Evolutionary conservation across 2,888 invertebrate species (phyloP).

Genomic region (Tetragonisca angustula): DNA sequence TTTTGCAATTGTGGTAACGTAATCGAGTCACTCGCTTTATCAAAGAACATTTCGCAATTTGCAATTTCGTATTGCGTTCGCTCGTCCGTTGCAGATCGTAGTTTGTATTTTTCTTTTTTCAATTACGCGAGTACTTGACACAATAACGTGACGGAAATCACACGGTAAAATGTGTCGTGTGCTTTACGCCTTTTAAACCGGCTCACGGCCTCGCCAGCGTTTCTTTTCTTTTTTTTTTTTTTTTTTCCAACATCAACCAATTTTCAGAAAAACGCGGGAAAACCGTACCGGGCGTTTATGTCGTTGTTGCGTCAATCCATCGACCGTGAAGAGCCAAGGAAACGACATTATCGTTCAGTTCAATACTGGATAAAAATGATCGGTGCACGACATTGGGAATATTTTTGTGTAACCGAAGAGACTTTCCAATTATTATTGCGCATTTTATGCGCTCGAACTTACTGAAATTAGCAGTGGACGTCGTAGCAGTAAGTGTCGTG

Average conservation of each 20-base stretch:
- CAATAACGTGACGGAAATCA: slow-evolving; percentile 59
- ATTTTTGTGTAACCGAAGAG: not conserved
- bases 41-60: not conserved
- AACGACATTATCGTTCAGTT: slow-evolving; percentile 9
- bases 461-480: not conserved
- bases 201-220: slow-evolving; percentile 48
- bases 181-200: slow-evolving; percentile 61
- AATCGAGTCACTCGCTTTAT: too few relatives aligned
- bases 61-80: not conserved
- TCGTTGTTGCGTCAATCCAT: slow-evolving; percentile 28
- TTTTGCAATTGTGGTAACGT: too few relatives aligned
- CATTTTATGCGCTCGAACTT: not conserved
- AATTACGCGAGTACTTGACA: slow-evolving; percentile 53
- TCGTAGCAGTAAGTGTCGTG: too few relatives aligned
- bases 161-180: slow-evolving; percentile 50
- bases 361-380: slow-evolving; percentile 17
- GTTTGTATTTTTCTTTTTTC: not conserved
- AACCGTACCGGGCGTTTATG: slow-evolving; percentile 29
- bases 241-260: not conserved
- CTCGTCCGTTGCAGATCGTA: not conserved
- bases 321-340: slow-evolving; percentile 40
- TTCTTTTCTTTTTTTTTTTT: slow-evolving; percentile 31
- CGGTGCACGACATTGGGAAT: slow-evolving; percentile 14
- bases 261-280: slow-evolving; percentile 44
- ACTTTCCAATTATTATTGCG: slow-evolving; percentile 15